phyloP scores from a whole-genome alignment of 2,888 invertebrate species.

The Dusona sp. region DNA sequence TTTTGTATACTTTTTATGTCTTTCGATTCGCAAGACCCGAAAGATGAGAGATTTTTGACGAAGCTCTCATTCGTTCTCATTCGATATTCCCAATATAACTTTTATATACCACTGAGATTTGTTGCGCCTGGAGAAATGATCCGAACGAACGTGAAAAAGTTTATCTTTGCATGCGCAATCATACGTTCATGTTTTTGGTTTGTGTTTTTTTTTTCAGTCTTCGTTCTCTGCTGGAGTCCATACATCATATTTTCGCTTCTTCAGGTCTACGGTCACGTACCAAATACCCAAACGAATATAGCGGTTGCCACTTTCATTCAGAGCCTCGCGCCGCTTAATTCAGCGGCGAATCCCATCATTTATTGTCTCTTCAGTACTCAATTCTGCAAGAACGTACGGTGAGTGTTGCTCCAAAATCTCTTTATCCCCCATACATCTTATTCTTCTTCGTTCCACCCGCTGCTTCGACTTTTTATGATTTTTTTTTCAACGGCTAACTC shows the following conservation, averaged over 20 bases:
- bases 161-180: neutral
- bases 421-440: neutral
- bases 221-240: slow-evolving; percentile 97
- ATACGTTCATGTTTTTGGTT: slow-evolving; percentile 89
- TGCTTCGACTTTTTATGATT: neutral
- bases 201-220: slow-evolving; percentile 90
- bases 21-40: neutral
- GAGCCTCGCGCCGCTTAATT: slow-evolving; percentile 95
- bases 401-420: slow-evolving; percentile 77
- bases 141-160: neutral
- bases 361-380: slow-evolving; percentile 97
- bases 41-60: neutral
- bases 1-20: neutral
- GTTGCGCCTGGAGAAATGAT: neutral
- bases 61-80: neutral
- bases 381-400: slow-evolving; percentile 94
- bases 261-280: slow-evolving; percentile 94
- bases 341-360: slow-evolving; percentile 97
- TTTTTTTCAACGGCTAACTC: neutral
- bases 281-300: slow-evolving; percentile 91
- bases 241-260: slow-evolving; percentile 96
- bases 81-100: neutral
- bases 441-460: neutral
- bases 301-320: slow-evolving; percentile 96
- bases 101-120: neutral